These are phyloP conservation scores for Brachyistius frenatus DNA, from an alignment of 2,113 vertebrate species.

Conservation along the genomic window DNA sequence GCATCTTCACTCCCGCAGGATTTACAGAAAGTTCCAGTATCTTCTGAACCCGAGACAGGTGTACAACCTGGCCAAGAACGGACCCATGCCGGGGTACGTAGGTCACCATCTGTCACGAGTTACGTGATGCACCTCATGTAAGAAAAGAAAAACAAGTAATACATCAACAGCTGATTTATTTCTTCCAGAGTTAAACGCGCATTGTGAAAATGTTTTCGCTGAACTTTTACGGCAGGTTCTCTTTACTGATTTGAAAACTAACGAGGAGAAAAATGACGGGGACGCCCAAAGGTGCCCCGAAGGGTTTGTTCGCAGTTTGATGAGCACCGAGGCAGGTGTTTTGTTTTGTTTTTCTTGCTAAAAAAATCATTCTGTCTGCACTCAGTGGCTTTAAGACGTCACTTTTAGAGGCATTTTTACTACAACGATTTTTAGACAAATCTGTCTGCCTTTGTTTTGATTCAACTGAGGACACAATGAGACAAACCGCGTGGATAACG, in stretches of 20 bases:
- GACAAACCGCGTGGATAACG: too few species aligned
- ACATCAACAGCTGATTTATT: too few species aligned
- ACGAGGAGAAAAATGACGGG: not conserved
- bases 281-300: not conserved
- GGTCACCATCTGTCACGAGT: not conserved
- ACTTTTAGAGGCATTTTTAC: too few species aligned
- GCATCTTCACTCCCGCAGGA: conserved; percentile 82
- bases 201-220: not conserved
- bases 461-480: too few species aligned
- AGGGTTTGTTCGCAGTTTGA: not conserved
- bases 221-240: not conserved
- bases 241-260: not conserved
- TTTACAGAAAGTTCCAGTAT: conserved; percentile 96
- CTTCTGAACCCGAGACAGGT: conserved; percentile 96
- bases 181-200: too few species aligned
- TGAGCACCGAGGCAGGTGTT: not conserved
- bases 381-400: too few species aligned
- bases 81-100: conserved; percentile 92
- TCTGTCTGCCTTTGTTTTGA: too few species aligned
- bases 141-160: too few species aligned
- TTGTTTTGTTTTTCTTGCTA: too few species aligned
- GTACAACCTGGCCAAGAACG: conserved; percentile 93
- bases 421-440: too few species aligned
- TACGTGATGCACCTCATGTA: too few species aligned
- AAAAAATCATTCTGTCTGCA: too few species aligned